phyloP scores from a whole-genome alignment of 30 jellyfish, hydroid and myxozoan genomes.

The Phacellophora camtschatica region DNA sequence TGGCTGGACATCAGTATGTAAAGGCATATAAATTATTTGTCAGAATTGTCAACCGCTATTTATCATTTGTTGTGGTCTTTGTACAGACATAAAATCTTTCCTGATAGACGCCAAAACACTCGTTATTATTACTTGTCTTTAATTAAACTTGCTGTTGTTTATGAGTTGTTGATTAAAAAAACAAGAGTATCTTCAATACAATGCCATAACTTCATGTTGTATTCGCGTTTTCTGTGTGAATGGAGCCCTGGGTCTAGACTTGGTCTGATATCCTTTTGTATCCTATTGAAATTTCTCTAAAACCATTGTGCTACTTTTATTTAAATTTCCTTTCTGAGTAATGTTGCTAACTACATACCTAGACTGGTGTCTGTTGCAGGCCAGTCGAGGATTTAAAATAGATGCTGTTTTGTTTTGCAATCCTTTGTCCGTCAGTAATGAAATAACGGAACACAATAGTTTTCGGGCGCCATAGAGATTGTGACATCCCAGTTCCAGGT shows the following conservation, averaged over 20 bases:
- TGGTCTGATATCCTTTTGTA: background rate
- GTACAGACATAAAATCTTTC: no score
- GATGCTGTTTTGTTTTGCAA: background rate
- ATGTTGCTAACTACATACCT: no score
- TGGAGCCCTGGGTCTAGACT: background rate
- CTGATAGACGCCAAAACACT: background rate
- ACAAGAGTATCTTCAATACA: background rate
- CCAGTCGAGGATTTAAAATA: background rate
- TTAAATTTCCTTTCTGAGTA: background rate
- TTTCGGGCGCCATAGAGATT: slow-evolving; percentile 39
- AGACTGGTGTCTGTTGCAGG: background rate
- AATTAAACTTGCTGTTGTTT: background rate
- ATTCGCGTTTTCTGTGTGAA: background rate
- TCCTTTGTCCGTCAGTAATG: background rate
- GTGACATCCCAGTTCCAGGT: no score
- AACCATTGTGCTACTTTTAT: background rate
- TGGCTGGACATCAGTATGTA: no score
- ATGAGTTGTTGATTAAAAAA: background rate
- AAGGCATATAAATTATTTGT: no score
- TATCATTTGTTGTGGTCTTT: no score
- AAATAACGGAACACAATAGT: background rate
- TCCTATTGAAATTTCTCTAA: background rate
- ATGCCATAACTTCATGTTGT: background rate
- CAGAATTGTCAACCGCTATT: no score
- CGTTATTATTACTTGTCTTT: background rate